A percentile compares a stretch with the other conserved stretches of the same genome.
These are phyloP conservation scores for Hyposoter dolosus DNA, from an alignment of 2,888 invertebrate genomes.

Conservation along the genomic window DNA sequence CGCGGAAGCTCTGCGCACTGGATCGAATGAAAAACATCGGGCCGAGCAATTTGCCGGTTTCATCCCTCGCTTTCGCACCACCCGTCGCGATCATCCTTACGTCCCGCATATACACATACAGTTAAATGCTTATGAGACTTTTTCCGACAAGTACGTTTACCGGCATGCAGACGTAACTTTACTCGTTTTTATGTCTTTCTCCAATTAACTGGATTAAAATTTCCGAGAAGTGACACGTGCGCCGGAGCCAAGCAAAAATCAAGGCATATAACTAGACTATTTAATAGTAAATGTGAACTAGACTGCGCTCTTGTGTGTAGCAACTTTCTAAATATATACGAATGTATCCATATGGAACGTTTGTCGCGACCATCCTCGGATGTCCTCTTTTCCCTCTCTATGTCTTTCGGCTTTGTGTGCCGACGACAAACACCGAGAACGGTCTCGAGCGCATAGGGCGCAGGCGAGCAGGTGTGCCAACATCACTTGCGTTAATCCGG, in stretches of 20 bases:
- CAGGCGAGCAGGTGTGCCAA: slow-evolving; percentile 80
- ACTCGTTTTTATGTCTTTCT: not conserved
- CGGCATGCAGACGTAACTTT: slow-evolving; percentile 17
- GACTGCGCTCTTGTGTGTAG: not conserved
- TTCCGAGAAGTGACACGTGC: not conserved
- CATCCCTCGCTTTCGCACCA: not conserved
- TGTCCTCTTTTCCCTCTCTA: slow-evolving; percentile 59
- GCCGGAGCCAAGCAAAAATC: not conserved
- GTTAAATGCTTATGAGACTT: slow-evolving; percentile 12
- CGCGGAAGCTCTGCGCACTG: not conserved
- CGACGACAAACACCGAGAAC: slow-evolving; percentile 70
- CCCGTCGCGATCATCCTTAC: not conserved
- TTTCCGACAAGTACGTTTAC: slow-evolving; percentile 28
- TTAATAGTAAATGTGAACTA: not conserved
- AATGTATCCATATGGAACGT: not conserved
- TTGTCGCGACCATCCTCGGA: slow-evolving; percentile 41
- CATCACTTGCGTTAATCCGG: slow-evolving; percentile 81
- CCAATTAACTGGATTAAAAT: not conserved
- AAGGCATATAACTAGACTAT: not conserved
- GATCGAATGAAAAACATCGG: slow-evolving; percentile 47
- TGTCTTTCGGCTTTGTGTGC: slow-evolving; percentile 64
- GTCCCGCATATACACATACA: not conserved
- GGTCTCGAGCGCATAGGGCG: slow-evolving; percentile 68
- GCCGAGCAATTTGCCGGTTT: slow-evolving; percentile 54
- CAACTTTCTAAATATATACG: not conserved